A percentile compares a stretch with the other conserved stretches of the same genome.
Evolutionary conservation across 2,888 invertebrate species (phyloP).

Genomic region (Patella caerulea): DNA sequence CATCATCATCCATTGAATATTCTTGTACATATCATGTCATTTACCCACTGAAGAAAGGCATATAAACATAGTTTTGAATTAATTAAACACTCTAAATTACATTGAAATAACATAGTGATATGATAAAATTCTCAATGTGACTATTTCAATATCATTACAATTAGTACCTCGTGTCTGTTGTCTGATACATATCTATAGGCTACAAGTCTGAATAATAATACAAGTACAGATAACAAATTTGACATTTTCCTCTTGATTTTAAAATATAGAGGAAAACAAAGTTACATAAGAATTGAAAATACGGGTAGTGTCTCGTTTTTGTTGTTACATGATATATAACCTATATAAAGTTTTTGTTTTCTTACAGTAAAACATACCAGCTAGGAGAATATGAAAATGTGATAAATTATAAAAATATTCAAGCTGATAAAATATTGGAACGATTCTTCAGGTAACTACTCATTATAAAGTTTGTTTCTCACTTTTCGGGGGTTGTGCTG

Average conservation of each 20-base stretch:
- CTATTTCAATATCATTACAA: too few species aligned
- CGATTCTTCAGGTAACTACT: slow-evolving; percentile 64
- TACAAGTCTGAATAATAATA: too few species aligned
- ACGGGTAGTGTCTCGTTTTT: not conserved
- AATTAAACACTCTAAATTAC: too few species aligned
- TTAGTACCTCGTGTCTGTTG: too few species aligned
- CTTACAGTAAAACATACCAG: slow-evolving; percentile 62
- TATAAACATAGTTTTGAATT: too few species aligned
- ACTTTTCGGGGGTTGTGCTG: too few species aligned
- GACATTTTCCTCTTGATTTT: too few species aligned
- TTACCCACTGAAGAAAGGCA: too few species aligned
- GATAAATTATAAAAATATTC: slow-evolving; percentile 64
- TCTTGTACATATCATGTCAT: not conserved
- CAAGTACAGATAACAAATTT: too few species aligned
- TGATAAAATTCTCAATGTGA: too few species aligned
- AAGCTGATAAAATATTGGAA: slow-evolving; percentile 65
- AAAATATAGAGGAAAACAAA: not conserved
- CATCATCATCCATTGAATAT: not conserved
- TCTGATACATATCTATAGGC: too few species aligned
- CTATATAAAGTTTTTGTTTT: slow-evolving; percentile 15
- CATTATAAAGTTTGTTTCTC: not conserved
- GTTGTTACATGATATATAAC: not conserved
- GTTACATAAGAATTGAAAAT: slow-evolving; percentile 1
- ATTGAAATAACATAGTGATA: too few species aligned
- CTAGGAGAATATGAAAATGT: slow-evolving; percentile 66